A percentile compares a stretch with the other conserved stretches of the same genome.
Evolutionary conservation across 2,113 vertebrate genomes (phyloP).

Genomic region (Chauna torquata): DNA sequence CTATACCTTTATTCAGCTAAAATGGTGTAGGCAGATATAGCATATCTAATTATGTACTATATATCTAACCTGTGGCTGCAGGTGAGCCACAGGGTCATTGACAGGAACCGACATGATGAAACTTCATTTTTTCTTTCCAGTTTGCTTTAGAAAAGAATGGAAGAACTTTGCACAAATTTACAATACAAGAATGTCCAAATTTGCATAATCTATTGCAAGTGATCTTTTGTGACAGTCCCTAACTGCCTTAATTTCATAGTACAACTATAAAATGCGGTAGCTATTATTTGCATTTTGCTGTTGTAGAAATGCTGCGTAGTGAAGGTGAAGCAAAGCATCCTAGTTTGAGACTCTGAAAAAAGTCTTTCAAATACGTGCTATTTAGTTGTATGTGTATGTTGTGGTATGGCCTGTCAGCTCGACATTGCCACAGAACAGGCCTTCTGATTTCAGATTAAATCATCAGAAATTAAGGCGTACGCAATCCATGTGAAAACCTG

Average conservation of each 20-base stretch:
- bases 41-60: neutral
- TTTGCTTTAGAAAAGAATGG: neutral
- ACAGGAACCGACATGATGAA: neutral
- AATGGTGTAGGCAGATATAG: neutral
- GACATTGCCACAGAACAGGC: neutral
- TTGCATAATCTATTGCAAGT: neutral
- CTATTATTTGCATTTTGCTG: neutral
- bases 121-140: neutral
- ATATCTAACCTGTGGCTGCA: neutral
- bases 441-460: neutral
- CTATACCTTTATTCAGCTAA: neutral
- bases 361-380: neutral
- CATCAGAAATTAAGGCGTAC: neutral
- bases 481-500: neutral
- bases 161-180: neutral
- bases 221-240: neutral
- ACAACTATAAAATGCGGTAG: neutral
- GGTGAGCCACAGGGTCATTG: neutral
- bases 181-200: neutral
- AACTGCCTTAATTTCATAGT: neutral
- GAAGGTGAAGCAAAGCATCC: neutral
- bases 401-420: neutral
- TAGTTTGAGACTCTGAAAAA: neutral
- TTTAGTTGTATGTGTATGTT: too few relatives aligned
- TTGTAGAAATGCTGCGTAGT: neutral